Percentiles rank a stretch among this genome's conserved stretches.
Evolutionary conservation across 2,113 vertebrate species (phyloP).

Genomic region (Sturnira hondurensis): DNA sequence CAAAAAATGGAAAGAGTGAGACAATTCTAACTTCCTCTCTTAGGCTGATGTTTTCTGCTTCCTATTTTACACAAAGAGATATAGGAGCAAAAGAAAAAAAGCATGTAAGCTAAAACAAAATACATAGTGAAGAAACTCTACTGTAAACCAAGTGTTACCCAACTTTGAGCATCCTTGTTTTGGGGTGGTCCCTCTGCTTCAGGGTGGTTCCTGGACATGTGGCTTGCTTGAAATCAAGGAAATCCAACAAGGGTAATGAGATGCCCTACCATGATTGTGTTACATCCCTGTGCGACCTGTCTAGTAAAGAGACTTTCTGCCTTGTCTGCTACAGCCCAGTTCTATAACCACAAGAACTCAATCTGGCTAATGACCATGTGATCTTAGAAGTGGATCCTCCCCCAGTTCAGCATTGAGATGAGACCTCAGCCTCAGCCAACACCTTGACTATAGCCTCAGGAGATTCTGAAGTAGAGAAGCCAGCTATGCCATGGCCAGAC

Average conservation of each 20-base stretch:
- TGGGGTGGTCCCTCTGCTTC: background rate
- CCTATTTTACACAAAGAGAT: background rate
- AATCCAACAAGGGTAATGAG: background rate
- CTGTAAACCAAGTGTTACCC: background rate
- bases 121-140: background rate
- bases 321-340: background rate
- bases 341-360: background rate
- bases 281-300: no score
- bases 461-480: background rate
- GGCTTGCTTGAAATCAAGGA: background rate
- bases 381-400: background rate
- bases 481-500: background rate
- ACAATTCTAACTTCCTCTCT: background rate
- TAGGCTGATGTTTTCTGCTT: background rate
- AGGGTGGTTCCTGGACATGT: fast-evolving
- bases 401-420: background rate
- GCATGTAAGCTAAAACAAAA: background rate
- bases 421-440: background rate
- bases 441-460: background rate
- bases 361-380: background rate
- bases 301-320: background rate
- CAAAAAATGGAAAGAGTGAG: background rate
- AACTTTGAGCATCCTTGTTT: background rate
- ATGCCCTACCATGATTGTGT: background rate
- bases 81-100: background rate